A percentile compares a stretch with the other conserved stretches of the same genome.
Evolutionary conservation across 2,113 vertebrate genomes (phyloP).

Genomic region (Pithys albifrons): DNA sequence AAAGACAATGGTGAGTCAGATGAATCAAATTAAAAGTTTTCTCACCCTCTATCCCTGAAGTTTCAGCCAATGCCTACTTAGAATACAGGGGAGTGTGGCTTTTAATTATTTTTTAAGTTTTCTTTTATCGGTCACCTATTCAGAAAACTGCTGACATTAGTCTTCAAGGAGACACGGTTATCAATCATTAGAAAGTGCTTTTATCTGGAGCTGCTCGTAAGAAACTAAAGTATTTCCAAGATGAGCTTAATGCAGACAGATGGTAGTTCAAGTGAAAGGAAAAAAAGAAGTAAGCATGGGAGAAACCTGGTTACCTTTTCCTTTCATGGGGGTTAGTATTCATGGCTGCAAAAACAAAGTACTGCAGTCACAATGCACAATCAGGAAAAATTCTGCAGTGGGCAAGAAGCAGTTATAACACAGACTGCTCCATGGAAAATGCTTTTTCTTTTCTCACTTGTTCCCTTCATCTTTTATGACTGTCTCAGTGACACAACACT

Average conservation of each 20-base stretch:
- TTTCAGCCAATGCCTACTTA: background rate
- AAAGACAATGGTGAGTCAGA: background rate
- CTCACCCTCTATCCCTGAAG: background rate
- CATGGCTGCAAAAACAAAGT: background rate
- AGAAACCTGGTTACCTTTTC: background rate
- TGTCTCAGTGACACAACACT: background rate
- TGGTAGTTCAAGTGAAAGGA: background rate
- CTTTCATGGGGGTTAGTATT: background rate
- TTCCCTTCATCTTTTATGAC: background rate
- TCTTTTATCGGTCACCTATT: background rate
- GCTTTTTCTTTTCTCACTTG: background rate
- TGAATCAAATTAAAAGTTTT: slow-evolving; percentile 54
- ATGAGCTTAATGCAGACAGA: background rate
- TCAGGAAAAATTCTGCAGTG: background rate
- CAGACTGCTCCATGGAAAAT: background rate
- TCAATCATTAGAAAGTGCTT: slow-evolving; percentile 15
- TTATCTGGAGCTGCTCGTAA: background rate
- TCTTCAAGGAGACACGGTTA: slow-evolving; percentile 10
- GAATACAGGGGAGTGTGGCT: background rate
- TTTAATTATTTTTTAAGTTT: slow-evolving; percentile 32
- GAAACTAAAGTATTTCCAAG: slow-evolving; percentile 28
- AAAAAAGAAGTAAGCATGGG: background rate
- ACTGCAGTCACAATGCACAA: background rate
- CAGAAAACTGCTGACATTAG: slow-evolving; percentile 6
- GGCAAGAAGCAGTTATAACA: background rate